These are phyloP conservation scores for Drosophila paramelanica DNA, from an alignment of 2,888 invertebrate genomes.

Conservation along the genomic window DNA sequence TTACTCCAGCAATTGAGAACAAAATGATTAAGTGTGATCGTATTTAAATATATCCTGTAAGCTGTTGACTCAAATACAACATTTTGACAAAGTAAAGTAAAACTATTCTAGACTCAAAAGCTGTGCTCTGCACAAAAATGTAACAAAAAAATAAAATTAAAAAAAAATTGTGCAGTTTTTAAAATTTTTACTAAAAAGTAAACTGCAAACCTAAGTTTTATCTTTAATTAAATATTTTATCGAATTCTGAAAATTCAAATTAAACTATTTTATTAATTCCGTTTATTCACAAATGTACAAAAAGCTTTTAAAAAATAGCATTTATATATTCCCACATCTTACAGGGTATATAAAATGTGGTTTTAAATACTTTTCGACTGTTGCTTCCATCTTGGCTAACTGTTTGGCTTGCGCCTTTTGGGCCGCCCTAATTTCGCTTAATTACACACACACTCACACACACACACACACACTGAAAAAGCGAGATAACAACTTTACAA, in stretches of 20 bases:
- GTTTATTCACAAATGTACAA: too few species aligned
- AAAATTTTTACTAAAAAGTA: too few species aligned
- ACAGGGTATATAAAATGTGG: constrained; percentile 27
- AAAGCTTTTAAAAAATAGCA: too few species aligned
- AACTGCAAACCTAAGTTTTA: too few species aligned
- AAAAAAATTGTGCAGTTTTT: too few species aligned
- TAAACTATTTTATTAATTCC: too few species aligned
- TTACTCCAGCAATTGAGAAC: constrained; percentile 32
- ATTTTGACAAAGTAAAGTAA: neutral
- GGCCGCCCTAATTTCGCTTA: constrained; percentile 79
- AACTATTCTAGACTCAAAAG: too few species aligned
- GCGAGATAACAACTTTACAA: constrained; percentile 45
- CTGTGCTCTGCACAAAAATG: too few species aligned
- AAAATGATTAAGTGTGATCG: rapidly evolving
- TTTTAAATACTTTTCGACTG: constrained; percentile 17
- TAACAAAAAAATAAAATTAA: too few species aligned
- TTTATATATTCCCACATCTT: neutral
- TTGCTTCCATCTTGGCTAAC: constrained; percentile 38
- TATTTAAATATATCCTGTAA: constrained; percentile 28
- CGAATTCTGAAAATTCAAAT: too few species aligned
- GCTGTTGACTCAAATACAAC: neutral
- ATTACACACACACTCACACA: constrained; percentile 58
- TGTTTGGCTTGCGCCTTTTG: constrained; percentile 57
- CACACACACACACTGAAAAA: constrained; percentile 17
- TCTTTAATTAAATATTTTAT: too few species aligned